Percentiles rank a stretch among this genome's conserved stretches.
Evolutionary conservation across 2,113 vertebrate genomes (phyloP).

Genomic region (Xiphophorus hellerii): DNA sequence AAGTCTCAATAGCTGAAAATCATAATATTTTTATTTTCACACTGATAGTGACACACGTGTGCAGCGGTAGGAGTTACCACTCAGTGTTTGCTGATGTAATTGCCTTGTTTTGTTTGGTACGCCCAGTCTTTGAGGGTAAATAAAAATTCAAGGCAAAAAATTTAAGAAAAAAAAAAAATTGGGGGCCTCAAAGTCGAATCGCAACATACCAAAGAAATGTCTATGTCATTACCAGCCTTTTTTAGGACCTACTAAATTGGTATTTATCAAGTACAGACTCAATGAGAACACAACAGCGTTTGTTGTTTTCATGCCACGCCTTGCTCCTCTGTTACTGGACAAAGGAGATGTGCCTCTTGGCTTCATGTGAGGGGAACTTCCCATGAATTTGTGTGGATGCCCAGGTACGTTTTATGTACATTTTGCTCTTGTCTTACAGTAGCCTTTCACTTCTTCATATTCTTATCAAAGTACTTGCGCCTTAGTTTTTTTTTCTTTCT

Average conservation of each 20-base stretch:
- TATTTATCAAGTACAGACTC: background rate
- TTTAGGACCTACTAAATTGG: background rate
- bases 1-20: no score
- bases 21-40: no score
- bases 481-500: background rate
- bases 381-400: background rate
- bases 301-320: background rate
- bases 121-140: no score
- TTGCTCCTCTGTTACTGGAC: background rate
- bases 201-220: no score
- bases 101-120: no score
- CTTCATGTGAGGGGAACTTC: background rate
- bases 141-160: no score
- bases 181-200: no score
- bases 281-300: background rate
- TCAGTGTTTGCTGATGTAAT: no score
- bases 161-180: no score
- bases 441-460: constrained; percentile 20
- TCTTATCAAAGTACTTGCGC: background rate
- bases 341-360: background rate
- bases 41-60: no score
- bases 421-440: constrained; percentile 7
- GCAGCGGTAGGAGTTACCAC: no score
- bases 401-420: constrained; percentile 9
- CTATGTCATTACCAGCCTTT: background rate